Percentiles rank a stretch among this genome's conserved stretches.
Conservation (phyloP, 1,140 invertebrate genomes). For the Latrodectus geometricus region DNA sequence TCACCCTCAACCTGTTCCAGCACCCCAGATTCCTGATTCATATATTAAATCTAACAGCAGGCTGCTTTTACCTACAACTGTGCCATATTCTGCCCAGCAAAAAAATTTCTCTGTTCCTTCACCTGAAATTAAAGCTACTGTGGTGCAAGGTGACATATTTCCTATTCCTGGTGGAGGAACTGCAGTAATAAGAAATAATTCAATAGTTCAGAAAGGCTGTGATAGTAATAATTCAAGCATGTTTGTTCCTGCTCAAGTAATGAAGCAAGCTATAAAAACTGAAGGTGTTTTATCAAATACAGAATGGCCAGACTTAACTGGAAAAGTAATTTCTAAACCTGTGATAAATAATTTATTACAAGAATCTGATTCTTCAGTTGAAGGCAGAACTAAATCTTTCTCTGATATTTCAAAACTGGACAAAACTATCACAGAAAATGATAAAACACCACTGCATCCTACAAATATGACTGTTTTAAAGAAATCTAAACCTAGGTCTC, state of each 20-base stretch:
- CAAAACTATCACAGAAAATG: background rate
- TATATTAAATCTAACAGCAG: constrained; percentile 29
- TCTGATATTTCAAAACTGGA: constrained; percentile 3
- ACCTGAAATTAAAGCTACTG: background rate
- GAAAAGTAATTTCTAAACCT: constrained; percentile 13
- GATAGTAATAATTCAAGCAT: constrained; percentile 6
- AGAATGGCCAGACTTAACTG: constrained; percentile 38
- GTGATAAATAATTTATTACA: background rate
- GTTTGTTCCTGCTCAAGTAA: constrained; percentile 52
- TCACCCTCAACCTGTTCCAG: constrained; percentile 11
- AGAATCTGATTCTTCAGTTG: background rate
- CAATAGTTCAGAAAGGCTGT: background rate
- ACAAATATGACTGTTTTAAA: constrained; percentile 32
- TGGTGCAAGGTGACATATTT: background rate
- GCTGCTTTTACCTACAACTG: background rate
- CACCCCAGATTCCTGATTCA: constrained; percentile 41
- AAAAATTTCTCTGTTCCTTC: background rate
- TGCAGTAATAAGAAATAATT: background rate
- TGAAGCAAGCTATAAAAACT: constrained; percentile 37
- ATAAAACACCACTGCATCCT: constrained; percentile 4
- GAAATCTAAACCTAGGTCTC: constrained; percentile 16
- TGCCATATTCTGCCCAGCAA: background rate
- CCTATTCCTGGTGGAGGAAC: constrained; percentile 23
- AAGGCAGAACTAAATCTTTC: constrained; percentile 11
- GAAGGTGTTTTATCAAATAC: constrained; percentile 5